phyloP scores from a whole-genome alignment of 2,113 vertebrate genomes.

The Struthio camelus region DNA sequence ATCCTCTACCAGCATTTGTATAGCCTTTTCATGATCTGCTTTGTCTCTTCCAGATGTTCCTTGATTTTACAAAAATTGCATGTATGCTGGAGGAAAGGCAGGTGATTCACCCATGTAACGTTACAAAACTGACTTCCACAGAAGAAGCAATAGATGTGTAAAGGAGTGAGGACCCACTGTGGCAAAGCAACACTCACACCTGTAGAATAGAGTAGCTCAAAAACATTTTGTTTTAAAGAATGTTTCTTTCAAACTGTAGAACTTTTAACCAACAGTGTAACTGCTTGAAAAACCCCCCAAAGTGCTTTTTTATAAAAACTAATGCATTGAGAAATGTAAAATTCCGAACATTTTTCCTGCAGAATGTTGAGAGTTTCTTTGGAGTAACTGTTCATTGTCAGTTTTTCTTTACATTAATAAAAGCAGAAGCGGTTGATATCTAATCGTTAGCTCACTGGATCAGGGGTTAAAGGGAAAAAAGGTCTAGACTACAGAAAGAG shows the following conservation, averaged over 20 bases:
- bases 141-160: not conserved
- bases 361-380: not conserved
- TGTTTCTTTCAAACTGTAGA: not conserved
- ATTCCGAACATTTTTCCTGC: not conserved
- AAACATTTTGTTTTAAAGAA: not conserved
- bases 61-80: not conserved
- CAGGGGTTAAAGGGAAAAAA: not conserved
- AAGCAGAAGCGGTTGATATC: not conserved
- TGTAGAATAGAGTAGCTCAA: not conserved
- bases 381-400: not conserved
- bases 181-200: not conserved
- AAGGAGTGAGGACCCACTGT: not conserved
- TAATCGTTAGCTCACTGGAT: not conserved
- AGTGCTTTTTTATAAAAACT: not conserved
- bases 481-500: not conserved
- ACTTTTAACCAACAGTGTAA: not conserved
- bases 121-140: not conserved
- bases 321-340: not conserved
- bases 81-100: not conserved
- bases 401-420: not conserved
- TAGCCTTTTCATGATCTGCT: not conserved
- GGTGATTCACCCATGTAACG: not conserved
- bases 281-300: not conserved
- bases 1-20: not conserved
- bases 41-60: not conserved